Conservation (phyloP, 1,140 invertebrate species). For the Venustaconcha ellipsiformis region DNA sequence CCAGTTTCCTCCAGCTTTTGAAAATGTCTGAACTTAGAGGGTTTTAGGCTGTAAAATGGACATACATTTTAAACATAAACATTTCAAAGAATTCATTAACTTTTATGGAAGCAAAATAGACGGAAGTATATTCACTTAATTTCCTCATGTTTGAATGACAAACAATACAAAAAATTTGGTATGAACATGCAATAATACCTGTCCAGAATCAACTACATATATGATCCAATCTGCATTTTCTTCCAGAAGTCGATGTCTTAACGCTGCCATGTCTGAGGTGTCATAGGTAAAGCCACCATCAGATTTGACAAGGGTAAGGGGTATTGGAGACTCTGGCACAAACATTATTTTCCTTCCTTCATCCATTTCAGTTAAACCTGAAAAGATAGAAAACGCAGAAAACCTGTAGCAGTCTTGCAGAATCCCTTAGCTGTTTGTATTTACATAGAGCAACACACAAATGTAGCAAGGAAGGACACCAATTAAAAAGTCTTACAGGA, state of each 20-base stretch:
- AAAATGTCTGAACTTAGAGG: too few species aligned
- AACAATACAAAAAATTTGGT: background rate
- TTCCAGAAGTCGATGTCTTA: slow-evolving; percentile 89
- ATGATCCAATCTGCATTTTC: slow-evolving; percentile 93
- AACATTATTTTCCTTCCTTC: slow-evolving; percentile 96
- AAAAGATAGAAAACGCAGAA: slow-evolving; percentile 1
- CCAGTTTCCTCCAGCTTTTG: too few species aligned
- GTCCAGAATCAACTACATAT: slow-evolving; percentile 96
- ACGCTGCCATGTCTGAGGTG: slow-evolving; percentile 95
- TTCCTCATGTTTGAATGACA: background rate
- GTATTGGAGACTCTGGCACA: slow-evolving; percentile 74
- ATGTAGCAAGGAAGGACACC: too few species aligned
- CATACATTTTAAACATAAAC: too few species aligned
- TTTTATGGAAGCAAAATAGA: too few species aligned
- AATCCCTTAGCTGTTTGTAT: too few species aligned
- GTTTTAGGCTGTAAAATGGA: too few species aligned
- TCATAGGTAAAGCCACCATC: slow-evolving; percentile 99
- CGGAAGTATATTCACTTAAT: background rate
- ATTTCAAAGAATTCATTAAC: too few species aligned
- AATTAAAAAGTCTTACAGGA: too few species aligned
- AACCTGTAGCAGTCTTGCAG: too few species aligned
- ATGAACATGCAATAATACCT: slow-evolving; percentile 70
- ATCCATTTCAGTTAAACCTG: slow-evolving; percentile 82
- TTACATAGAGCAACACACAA: too few species aligned
- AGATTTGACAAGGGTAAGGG: slow-evolving; percentile 96